phyloP scores from a whole-genome alignment of 2,888 invertebrate species.

The Tiphia femorata region DNA sequence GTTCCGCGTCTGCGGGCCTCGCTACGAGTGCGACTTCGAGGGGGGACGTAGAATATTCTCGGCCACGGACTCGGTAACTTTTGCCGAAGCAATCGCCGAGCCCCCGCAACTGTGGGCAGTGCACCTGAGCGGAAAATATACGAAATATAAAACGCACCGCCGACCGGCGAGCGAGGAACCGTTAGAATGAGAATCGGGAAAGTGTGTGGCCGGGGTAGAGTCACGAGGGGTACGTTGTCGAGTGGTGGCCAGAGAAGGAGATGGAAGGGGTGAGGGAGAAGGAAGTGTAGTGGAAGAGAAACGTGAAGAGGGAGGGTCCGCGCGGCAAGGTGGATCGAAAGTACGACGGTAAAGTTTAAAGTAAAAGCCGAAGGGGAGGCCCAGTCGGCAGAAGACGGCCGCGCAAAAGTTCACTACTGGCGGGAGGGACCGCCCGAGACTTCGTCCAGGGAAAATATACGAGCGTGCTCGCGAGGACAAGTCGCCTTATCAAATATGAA shows the following conservation, averaged over 20 bases:
- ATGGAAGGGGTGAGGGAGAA: constrained; percentile 23
- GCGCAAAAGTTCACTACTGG: constrained; percentile 25
- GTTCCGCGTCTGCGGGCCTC: no score
- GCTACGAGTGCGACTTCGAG: no score
- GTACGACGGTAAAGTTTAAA: constrained; percentile 29
- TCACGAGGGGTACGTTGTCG: constrained; percentile 13
- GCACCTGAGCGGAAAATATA: no score
- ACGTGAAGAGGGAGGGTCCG: constrained; percentile 4
- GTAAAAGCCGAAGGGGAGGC: constrained; percentile 28
- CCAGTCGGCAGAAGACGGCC: constrained; percentile 6
- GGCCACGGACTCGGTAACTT: no score
- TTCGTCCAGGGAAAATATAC: constrained; percentile 22
- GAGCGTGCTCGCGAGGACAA: constrained; percentile 15
- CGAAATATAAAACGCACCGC: no score
- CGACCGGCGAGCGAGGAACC: no score
- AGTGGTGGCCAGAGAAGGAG: constrained; percentile 13
- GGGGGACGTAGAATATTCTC: no score
- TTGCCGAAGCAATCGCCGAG: no score
- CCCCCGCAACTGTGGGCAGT: no score
- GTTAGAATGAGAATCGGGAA: no score
- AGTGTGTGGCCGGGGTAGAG: no score
- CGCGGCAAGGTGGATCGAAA: constrained; percentile 25
- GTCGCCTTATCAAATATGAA: constrained; percentile 41
- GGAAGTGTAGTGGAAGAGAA: constrained; percentile 14
- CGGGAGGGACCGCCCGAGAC: constrained; percentile 4